Evolutionary conservation across 2,113 vertebrate genomes (phyloP), one percentile per base, ranked within the genome.

Genomic region (Lanius ludovicianus): DNA sequence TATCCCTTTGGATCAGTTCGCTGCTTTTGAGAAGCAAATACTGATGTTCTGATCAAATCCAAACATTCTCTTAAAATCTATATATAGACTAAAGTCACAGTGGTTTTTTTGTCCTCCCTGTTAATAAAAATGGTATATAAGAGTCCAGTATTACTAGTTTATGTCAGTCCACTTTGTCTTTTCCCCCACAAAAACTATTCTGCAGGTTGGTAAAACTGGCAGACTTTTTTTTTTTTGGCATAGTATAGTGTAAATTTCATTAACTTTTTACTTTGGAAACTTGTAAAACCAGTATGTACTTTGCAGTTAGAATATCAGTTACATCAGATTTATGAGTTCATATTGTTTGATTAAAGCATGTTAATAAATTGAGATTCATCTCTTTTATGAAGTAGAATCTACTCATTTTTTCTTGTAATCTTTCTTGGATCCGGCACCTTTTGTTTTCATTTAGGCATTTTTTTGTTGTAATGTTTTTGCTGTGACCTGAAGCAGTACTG

Each of bases 391-490:
- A 49, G 11, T 59, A 14, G 41, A 42, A 35, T 71, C 30, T 13
- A 3, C 23, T 46, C 0, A 0, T 1, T 28, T 62, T 90, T 88
- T n/a, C 39, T 35, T 52, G 25, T 73, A 56, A 10, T n/a, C 44
- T 71, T 78, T 22, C n/a, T 70, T 78, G 46, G 56, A 65, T 65
- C 37, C 60, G 63, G 7, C 0, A 0, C 12, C 16, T 85, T 84
- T 52, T 94, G 11, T 81, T 87, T 78, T 74, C 20, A 15, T 69
- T 65, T 52, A 24, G n/a, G 33, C 15, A 44, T 37, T 46, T 62
- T 67, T 39, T 69, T 63, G 41, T 42, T 80, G 35, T 63, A 53
- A 37, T 64, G 21, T 30, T 86, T 89, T 69, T 69, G 44, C 16
- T 56, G 0, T 73, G 30, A 24, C 30, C 39, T 13, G 6, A 60